Evolutionary conservation across 2,888 invertebrate genomes (phyloP), one percentile per base, ranked within the genome.

Genomic region (Drosophila emarginata): DNA sequence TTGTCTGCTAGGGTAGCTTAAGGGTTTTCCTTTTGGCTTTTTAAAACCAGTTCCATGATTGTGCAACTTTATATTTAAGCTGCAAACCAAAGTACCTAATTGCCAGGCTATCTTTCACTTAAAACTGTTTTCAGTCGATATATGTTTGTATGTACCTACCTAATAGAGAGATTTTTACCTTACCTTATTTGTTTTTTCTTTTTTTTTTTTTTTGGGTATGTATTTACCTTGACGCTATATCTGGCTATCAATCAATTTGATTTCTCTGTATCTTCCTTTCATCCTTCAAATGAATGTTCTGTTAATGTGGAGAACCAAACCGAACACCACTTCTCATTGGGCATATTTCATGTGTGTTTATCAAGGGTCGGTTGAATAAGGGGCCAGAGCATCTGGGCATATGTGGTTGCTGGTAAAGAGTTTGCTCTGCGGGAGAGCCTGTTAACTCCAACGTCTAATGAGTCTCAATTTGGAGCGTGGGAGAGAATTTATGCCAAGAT

Each of bases 241-340:
- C 54, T 14, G 36, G 37, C 45, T 56, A 74, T 74, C 77, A 72
- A 74, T 79, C 74, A 77, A 65, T 67, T 67, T 39, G 74, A 67
- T 65, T 65, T 76, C 64, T 62, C 65, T 57, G 52, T 60, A 56
- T 53, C 37, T 45, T 51, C 21, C 53, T 53, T 45, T 40, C 45
- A 28, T 50, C 53, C 57, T 61, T 71, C 65, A 75, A 50, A 50
- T 58, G 78, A 77, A 61, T 60, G 77, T 61, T 57, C 63, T 60
- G 63, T 56, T 73, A 77, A 67, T 57, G 74, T 73, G 70, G 40
- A 32, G 74, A 56, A 40, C 23, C 39, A 28, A 72, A 37, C 54
- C 15, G n/a, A 32, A 4, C 18, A 7, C 59, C 14, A 50, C 11
- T 5, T 39, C 21, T 69, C 54, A 57, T 26, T 53, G 64, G 36